phyloP scores from a whole-genome alignment of 2,888 invertebrate species.

The Gryllus longicercus region DNA sequence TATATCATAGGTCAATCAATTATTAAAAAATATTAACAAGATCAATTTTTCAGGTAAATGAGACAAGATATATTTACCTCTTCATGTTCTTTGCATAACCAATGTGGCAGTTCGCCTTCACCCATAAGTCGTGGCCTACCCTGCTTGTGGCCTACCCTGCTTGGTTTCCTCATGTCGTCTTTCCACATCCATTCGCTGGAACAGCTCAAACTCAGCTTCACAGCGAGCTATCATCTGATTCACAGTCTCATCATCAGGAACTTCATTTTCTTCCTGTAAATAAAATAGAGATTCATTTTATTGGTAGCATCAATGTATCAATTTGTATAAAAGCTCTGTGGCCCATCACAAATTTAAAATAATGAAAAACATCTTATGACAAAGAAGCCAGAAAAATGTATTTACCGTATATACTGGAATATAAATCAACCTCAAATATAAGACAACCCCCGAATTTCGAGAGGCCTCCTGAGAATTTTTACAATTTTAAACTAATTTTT shows the following conservation, averaged over 20 bases:
- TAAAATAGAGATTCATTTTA: neutral
- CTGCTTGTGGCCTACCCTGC: constrained; percentile 47
- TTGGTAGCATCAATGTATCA: neutral
- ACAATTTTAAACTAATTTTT: no score
- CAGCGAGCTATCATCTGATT: constrained; percentile 62
- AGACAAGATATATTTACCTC: constrained; percentile 30
- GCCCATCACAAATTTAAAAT: neutral
- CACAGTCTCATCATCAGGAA: constrained; percentile 63
- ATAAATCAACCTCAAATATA: no score
- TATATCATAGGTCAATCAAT: no score
- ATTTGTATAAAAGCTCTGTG: neutral
- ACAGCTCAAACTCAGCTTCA: constrained; percentile 58
- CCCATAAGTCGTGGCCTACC: constrained; percentile 57
- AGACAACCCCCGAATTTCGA: no score
- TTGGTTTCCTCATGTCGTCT: constrained; percentile 49
- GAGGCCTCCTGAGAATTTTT: no score
- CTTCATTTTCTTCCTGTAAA: constrained; percentile 57
- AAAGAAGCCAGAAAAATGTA: neutral
- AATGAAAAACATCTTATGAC: neutral
- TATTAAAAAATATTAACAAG: no score
- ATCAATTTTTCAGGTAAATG: no score
- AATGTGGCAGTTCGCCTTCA: constrained; percentile 57
- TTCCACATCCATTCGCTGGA: constrained; percentile 57
- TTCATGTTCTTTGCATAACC: constrained; percentile 48
- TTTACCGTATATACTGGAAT: neutral